These are phyloP conservation scores for Notothenia coriiceps DNA, from an alignment of 2,113 vertebrate genomes.

Conservation along the genomic window DNA sequence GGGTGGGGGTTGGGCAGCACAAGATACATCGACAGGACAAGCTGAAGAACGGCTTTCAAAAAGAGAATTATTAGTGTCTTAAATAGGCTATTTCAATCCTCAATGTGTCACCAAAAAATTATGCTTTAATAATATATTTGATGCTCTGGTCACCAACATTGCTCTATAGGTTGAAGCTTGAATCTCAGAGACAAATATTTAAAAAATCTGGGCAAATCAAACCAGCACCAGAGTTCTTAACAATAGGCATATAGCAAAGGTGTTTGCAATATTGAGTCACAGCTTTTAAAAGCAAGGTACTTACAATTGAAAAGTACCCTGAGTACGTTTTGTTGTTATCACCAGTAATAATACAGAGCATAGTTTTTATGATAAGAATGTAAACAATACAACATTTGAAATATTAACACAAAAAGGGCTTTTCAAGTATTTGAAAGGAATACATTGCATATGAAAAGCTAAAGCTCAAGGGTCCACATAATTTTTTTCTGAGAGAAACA, in stretches of 20 bases:
- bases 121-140: neutral
- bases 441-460: neutral
- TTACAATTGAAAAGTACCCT: neutral
- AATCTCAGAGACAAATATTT: neutral
- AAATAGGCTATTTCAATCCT: neutral
- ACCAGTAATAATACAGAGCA: no score
- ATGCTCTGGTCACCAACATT: neutral
- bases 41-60: neutral
- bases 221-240: neutral
- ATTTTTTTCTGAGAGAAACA: neutral
- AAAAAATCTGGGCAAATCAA: neutral
- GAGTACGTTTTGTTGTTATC: neutral
- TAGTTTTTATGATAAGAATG: neutral
- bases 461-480: neutral
- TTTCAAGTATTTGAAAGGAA: conserved; percentile 18
- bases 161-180: neutral
- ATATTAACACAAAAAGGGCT: neutral
- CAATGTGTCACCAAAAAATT: neutral
- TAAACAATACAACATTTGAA: conserved; percentile 9
- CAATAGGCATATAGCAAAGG: neutral
- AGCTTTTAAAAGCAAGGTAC: neutral
- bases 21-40: conserved; percentile 20
- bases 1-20: conserved; percentile 5
- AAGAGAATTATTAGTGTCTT: neutral
- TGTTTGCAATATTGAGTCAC: neutral